Evolutionary conservation across 2,797 vertebrate species (phyloP), one percentile per base, ranked within the genome.

Genomic region (Mergus octosetaceus): DNA sequence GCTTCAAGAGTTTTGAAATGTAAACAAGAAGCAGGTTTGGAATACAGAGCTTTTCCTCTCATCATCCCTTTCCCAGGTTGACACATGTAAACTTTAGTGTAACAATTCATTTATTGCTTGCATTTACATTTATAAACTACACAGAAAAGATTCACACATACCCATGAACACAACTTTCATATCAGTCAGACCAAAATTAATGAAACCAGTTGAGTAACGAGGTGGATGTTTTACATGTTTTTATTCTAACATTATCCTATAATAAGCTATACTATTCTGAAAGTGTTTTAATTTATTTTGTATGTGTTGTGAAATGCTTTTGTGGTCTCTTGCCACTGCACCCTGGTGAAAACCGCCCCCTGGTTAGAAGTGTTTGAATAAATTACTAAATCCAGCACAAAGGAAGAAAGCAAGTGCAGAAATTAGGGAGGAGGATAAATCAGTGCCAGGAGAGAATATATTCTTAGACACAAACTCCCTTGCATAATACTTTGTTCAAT

Each of bases 111-210:
- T 95, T 79, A 93, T 85, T 94, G 76, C 58, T 93, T 95, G 92
- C 83, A 94, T 95, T 96, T 96, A 93, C 92, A 94, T 89, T 90
- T 93, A 95, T 72, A 95, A 76, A 83, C 72, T 97, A 62, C 57
- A 90, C 80, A 97, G 95, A 94, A 95, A 97, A 83, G 54, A 95
- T 97, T 97, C 97, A 96, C 83, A 96, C n/a, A 73, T 84, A 94
- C 79, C 91, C 78, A 92, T 65, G 92, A 95, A 96, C 89, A 96
- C 82, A 87, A 96, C 85, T 96, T 96, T 94, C 87, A 61, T 90
- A 95, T 95, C 95, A 97, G 92, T 96, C 92, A 94, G 91, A 95
- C 90, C 91, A 96, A 97, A 97, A 97, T 97, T 97, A 97, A 97
- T 94, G 92, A 97, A 96, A 86, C 16, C 91, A 89, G 91, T 95